A percentile compares a stretch with the other conserved stretches of the same genome.
Evolutionary conservation across 92 coral and sea anemone species (phyloP).

Genomic region (Epizoanthus fatuus): DNA sequence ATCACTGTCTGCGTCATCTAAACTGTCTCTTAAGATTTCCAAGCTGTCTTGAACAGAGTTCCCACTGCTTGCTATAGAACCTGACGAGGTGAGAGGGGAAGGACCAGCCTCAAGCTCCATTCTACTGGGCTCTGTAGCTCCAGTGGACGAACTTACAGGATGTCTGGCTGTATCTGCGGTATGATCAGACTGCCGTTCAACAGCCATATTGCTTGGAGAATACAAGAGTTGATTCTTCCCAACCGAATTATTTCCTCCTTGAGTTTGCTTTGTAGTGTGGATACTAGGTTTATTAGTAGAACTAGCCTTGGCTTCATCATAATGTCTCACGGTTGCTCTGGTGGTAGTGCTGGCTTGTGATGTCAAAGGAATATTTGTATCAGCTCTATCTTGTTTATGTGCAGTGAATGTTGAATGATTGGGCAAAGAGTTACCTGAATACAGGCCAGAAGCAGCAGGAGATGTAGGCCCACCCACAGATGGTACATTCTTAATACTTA

Average conservation of each 20-base stretch:
- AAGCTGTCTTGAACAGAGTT: slow-evolving; percentile 67
- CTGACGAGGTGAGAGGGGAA: background rate
- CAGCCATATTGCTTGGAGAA: background rate
- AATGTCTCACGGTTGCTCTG: background rate
- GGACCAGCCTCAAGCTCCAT: background rate
- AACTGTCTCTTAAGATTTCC: slow-evolving; percentile 76
- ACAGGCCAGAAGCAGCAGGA: background rate
- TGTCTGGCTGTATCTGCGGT: background rate
- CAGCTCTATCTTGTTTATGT: background rate
- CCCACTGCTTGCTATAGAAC: background rate
- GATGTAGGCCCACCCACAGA: background rate
- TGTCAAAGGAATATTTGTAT: background rate
- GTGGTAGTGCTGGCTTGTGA: background rate
- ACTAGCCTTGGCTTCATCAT: background rate
- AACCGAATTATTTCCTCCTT: background rate
- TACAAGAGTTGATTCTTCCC: background rate
- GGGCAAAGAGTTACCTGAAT: background rate
- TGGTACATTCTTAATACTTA: slow-evolving; percentile 10
- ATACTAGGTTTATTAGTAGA: background rate
- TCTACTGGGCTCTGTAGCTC: slow-evolving; percentile 10
- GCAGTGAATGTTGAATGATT: background rate
- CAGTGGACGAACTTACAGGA: background rate
- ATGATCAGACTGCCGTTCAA: background rate
- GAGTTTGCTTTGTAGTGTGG: slow-evolving; percentile 1
- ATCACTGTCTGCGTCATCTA: slow-evolving; percentile 51